Evolutionary conservation across 2,888 invertebrate species (phyloP), one percentile per base, ranked within the genome.

Genomic region (Hirtodrosophila confusa): DNA sequence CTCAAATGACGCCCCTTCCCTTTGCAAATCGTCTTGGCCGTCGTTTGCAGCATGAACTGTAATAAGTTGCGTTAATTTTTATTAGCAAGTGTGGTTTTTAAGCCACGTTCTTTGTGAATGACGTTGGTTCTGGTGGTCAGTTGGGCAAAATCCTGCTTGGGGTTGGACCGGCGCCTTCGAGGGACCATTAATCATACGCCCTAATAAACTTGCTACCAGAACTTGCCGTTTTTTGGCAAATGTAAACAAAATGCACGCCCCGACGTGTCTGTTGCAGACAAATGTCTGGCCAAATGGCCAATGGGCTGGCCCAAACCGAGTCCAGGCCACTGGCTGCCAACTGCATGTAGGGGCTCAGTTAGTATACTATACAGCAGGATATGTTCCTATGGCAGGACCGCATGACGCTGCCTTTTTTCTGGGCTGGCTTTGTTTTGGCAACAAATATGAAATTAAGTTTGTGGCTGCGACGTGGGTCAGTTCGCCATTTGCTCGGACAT

Each of bases 241-340:
- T 79, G 83, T 69, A 86, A 75, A 75, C 86, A 86, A 77, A 82
- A 82, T 82, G 79, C 83, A 82, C 86, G 83, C 83, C 86, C 84
- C 63, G 68, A 67, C 68, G 75, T 17, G 17, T 79, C 87, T 79
- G 84, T 53, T 53, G 75, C 79, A 84, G 85, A 84, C 86, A 84
- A 84, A 84, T 86, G 84, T 74, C 70, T 75, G 70, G 73, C 85
- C 77, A 79, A 84, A 84, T 77, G 70, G 80, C 83, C 86, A 75
- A 69, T 78, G 85, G 84, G 77, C 86, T 62, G 75, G 66, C 66
- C 54, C 43, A 48, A 62, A 74, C 66, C 49, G 44, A 27, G 33
- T 10, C 24, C 17, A 27, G 48, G 40, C 43, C 47, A 36, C 45
- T 47, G 40, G 27, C 79, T 74, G 79, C 80, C 83, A 80, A 83